These are phyloP conservation scores for Drosophila buzzatii DNA, from an alignment of 2,888 invertebrate genomes.

Conservation along the genomic window DNA sequence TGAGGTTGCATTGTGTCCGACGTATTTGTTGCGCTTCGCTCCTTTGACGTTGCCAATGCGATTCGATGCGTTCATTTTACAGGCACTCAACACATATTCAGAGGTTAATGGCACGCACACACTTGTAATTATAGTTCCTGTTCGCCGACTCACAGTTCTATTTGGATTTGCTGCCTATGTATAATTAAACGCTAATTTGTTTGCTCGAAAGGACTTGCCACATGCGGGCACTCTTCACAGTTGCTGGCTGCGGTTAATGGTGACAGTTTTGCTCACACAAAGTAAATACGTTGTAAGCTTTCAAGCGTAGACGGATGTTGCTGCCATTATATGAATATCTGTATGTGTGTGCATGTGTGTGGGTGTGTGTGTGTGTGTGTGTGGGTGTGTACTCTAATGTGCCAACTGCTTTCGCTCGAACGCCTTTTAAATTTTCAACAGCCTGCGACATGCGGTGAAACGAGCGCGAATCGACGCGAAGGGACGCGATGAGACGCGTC, in stretches of 20 bases:
- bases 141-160: constrained; percentile 14
- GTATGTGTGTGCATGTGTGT: constrained; percentile 19
- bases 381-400: constrained; percentile 63
- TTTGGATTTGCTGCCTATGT: constrained; percentile 46
- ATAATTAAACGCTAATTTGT: constrained; percentile 73
- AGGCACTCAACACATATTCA: constrained; percentile 53
- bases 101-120: constrained; percentile 30
- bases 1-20: constrained; percentile 59
- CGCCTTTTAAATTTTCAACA: constrained; percentile 77
- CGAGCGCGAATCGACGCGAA: constrained; percentile 42
- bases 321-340: constrained; percentile 8
- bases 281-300: constrained; percentile 66
- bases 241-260: constrained; percentile 61
- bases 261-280: constrained; percentile 68
- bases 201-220: constrained; percentile 53
- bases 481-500: constrained; percentile 1
- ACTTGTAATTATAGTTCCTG: constrained; percentile 14
- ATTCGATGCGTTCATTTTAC: constrained; percentile 50
- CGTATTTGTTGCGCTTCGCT: constrained; percentile 34
- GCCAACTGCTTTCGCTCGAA: constrained; percentile 79
- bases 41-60: constrained; percentile 17
- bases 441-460: constrained; percentile 53
- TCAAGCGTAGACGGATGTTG: constrained; percentile 68
- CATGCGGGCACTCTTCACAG: constrained; percentile 50
- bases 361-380: constrained; percentile 19